phyloP scores from a whole-genome alignment of 2,113 vertebrate genomes.

The Triplophysa tibetana region DNA sequence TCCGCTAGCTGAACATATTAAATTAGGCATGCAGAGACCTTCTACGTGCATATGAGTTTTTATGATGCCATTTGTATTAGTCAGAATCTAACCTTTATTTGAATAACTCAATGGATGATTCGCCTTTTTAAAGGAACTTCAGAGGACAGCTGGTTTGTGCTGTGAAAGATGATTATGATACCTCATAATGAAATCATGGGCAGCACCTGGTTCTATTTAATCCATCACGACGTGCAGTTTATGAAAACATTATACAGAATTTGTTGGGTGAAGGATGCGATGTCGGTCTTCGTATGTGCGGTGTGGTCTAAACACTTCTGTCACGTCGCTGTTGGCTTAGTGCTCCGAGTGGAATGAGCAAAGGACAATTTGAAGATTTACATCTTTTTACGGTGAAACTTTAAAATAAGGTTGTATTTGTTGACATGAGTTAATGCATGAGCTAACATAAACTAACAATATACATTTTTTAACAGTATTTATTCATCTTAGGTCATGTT shows the following conservation, averaged over 20 bases:
- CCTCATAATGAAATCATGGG: not conserved
- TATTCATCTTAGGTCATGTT: too few relatives aligned
- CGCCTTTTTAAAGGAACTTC: not conserved
- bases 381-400: too few relatives aligned
- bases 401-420: too few relatives aligned
- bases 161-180: slow-evolving; percentile 7
- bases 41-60: not conserved
- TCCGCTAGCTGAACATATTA: slow-evolving; percentile 14
- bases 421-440: too few relatives aligned
- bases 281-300: not conserved
- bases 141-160: slow-evolving; percentile 17
- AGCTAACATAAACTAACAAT: too few relatives aligned
- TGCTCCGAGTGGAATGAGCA: slow-evolving; percentile 7
- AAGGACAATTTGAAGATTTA: slow-evolving; percentile 17
- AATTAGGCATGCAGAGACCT: slow-evolving; percentile 11
- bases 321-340: not conserved
- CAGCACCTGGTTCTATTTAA: slow-evolving; percentile 12
- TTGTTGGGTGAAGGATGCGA: not conserved
- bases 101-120: slow-evolving; percentile 9
- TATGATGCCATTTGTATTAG: slow-evolving; percentile 18
- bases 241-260: slow-evolving; percentile 11
- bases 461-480: too few relatives aligned
- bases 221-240: slow-evolving; percentile 7
- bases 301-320: not conserved
- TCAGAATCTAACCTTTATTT: slow-evolving; percentile 12